These are phyloP conservation scores for Antigone vipio DNA, from an alignment of 2,113 vertebrate species.

Conservation along the genomic window DNA sequence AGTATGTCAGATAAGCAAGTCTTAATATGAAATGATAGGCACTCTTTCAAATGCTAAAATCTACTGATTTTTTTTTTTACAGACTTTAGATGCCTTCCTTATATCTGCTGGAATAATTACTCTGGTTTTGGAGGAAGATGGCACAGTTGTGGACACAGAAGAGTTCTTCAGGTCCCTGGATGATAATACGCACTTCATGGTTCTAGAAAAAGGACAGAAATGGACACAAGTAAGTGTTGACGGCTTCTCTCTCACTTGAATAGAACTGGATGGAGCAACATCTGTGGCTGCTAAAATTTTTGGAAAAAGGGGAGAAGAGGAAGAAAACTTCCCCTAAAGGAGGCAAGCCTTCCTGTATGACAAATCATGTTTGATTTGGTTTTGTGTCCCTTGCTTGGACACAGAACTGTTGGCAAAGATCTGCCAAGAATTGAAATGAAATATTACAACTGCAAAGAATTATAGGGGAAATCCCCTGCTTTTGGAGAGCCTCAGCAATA, in stretches of 20 bases:
- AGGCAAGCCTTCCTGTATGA: background rate
- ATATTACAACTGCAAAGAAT: background rate
- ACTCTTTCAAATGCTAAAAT: background rate
- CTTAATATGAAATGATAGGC: background rate
- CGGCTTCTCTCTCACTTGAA: background rate
- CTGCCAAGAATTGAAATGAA: background rate
- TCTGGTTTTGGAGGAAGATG: conserved; percentile 88
- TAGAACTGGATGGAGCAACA: background rate
- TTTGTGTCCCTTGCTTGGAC: background rate
- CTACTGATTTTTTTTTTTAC: background rate
- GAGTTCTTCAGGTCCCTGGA: conserved; percentile 83
- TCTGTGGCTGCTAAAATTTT: background rate
- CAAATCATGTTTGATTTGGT: background rate
- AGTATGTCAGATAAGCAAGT: background rate
- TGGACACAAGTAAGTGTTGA: conserved; percentile 80
- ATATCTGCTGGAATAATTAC: conserved; percentile 73
- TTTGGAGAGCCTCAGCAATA: background rate
- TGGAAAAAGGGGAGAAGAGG: background rate
- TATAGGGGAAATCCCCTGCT: background rate
- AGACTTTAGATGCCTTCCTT: conserved; percentile 78
- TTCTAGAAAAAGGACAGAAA: conserved; percentile 79
- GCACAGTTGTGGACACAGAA: conserved; percentile 85
- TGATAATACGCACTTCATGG: conserved; percentile 79
- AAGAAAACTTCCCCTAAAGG: background rate
- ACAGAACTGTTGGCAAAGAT: background rate